Conservation (phyloP, 2,797 vertebrate species). For the Hippoglossus hippoglossus region DNA sequence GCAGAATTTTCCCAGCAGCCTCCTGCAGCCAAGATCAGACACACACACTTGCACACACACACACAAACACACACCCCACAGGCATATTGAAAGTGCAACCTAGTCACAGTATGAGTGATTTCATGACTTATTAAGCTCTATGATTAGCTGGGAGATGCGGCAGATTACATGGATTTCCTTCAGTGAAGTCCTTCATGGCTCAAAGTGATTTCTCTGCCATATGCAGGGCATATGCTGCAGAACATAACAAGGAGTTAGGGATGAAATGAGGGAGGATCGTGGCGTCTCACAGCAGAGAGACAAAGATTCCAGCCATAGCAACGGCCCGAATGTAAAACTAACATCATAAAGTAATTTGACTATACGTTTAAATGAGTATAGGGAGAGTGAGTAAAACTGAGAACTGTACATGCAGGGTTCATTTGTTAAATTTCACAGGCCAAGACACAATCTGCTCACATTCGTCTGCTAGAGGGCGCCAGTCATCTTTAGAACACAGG, state of each 20-base stretch:
- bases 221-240: constrained; percentile 54
- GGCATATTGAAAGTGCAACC: constrained; percentile 45
- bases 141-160: constrained; percentile 59
- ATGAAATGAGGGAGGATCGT: constrained; percentile 21
- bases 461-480: constrained; percentile 69
- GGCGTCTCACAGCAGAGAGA: constrained; percentile 3
- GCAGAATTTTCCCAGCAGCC: no score
- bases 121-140: constrained; percentile 68
- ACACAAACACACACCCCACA: neutral
- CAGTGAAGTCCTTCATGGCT: constrained; percentile 70
- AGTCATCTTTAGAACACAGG: constrained; percentile 55
- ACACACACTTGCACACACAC: neutral
- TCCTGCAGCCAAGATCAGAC: no score
- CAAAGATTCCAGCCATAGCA: neutral
- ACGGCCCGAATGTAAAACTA: constrained; percentile 7
- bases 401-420: neutral
- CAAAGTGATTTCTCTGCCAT: constrained; percentile 55
- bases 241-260: constrained; percentile 43
- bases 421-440: neutral
- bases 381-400: neutral
- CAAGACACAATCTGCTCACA: neutral
- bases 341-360: neutral
- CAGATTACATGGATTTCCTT: constrained; percentile 69
- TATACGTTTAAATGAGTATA: no score
- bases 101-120: constrained; percentile 56